phyloP scores from a whole-genome alignment of 2,888 invertebrate genomes.

The Drosophila birchii region DNA sequence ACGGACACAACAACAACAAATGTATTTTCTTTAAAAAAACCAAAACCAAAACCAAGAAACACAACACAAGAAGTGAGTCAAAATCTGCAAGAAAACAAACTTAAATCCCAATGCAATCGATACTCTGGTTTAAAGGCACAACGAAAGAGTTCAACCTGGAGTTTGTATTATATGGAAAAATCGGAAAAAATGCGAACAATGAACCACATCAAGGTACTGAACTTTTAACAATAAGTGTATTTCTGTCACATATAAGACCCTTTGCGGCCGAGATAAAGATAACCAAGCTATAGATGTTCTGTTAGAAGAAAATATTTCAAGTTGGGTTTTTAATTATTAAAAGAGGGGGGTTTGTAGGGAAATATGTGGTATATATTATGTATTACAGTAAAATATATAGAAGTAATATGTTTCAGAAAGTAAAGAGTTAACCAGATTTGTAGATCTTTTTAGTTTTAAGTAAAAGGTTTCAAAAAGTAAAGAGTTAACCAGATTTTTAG shows the following conservation, averaged over 20 bases:
- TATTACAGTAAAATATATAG: background rate
- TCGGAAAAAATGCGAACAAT: background rate
- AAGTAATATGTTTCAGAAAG: too few relatives aligned
- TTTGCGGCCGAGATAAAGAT: background rate
- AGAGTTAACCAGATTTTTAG: too few relatives aligned
- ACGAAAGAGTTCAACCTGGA: background rate
- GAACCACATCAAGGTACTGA: background rate
- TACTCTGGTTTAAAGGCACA: too few relatives aligned
- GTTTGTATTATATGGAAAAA: background rate
- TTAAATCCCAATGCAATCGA: background rate
- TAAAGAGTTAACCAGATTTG: too few relatives aligned
- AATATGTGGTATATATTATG: background rate
- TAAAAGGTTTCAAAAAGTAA: too few relatives aligned
- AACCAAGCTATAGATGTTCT: too few relatives aligned
- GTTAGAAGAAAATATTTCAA: background rate
- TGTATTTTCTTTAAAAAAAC: background rate
- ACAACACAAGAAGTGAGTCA: background rate
- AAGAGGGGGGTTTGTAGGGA: background rate
- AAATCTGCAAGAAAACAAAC: background rate
- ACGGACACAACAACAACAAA: background rate
- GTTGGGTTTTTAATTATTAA: background rate
- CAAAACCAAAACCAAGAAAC: background rate
- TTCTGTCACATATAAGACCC: conserved; percentile 1
- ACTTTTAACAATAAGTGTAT: background rate
- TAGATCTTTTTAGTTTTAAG: too few relatives aligned